Conservation (phyloP, 2,888 invertebrate species). For the Hanleya hanleyi region DNA sequence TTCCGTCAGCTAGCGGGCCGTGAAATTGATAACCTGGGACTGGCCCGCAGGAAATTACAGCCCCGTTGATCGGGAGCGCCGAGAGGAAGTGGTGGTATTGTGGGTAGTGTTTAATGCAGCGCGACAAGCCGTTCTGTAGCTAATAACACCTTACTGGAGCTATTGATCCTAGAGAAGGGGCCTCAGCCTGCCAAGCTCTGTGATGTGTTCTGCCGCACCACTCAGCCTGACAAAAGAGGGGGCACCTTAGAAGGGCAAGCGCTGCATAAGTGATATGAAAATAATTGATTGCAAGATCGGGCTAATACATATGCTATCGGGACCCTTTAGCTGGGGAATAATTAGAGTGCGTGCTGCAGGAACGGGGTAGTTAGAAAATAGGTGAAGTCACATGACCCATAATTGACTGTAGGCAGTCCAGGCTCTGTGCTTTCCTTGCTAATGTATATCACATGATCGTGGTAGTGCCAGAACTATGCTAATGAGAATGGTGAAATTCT, state of each 20-base stretch:
- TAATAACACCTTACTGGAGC: constrained; percentile 2
- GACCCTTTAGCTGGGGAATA: background rate
- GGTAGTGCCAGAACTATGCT: no score
- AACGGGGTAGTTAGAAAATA: no score
- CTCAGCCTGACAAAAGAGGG: background rate
- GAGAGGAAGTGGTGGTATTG: constrained; percentile 6
- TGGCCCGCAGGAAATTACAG: background rate
- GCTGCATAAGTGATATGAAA: background rate
- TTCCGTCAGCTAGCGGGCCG: background rate
- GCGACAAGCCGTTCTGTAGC: background rate
- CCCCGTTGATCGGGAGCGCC: background rate
- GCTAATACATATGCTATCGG: background rate
- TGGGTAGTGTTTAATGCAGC: constrained; percentile 3
- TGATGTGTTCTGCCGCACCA: background rate
- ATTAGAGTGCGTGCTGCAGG: no score
- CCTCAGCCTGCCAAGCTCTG: background rate
- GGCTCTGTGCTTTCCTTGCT: no score
- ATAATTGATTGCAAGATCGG: background rate
- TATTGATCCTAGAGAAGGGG: background rate
- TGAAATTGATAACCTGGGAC: background rate
- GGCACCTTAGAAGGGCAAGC: background rate
- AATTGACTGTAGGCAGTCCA: no score
- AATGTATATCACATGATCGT: no score
- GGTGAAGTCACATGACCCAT: no score
- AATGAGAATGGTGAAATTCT: no score